A percentile compares a stretch with the other conserved stretches of the same genome.
Conservation (phyloP, 2,797 vertebrate species). For the Gadopsis bispinosus region DNA sequence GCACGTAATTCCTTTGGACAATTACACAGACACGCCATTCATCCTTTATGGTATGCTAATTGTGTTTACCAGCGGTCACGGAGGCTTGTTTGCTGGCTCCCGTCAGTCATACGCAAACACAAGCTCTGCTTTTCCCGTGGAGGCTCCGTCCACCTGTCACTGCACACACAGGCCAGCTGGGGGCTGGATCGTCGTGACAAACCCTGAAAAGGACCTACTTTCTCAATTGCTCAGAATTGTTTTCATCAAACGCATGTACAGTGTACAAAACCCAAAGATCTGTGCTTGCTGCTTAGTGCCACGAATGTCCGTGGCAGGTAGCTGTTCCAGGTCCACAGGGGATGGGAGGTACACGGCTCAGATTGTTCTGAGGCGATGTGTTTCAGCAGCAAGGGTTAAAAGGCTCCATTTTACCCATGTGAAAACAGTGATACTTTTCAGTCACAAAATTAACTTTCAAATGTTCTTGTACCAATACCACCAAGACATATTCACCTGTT, state of each 20-base stretch:
- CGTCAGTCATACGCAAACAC: conserved; percentile 21
- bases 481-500: neutral
- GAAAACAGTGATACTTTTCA: neutral
- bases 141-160: conserved; percentile 4
- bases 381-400: neutral
- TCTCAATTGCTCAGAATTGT: too few relatives aligned
- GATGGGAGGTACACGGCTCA: neutral
- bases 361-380: neutral
- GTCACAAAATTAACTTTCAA: neutral
- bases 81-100: conserved; percentile 42
- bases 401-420: neutral
- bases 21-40: conserved; percentile 55
- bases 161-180: conserved; percentile 42
- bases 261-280: neutral
- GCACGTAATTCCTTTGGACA: conserved; percentile 62
- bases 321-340: neutral
- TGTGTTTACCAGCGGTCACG: conserved; percentile 60
- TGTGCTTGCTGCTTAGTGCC: too few relatives aligned
- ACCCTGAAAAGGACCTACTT: conserved; percentile 1
- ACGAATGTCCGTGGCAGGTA: neutral
- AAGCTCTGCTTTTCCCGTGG: conserved; percentile 19
- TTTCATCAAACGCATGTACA: neutral
- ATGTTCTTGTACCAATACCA: neutral
- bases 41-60: conserved; percentile 64
- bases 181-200: conserved; percentile 19